phyloP scores from a whole-genome alignment of 1,140 invertebrate species.

The Zaprionus taronus region DNA sequence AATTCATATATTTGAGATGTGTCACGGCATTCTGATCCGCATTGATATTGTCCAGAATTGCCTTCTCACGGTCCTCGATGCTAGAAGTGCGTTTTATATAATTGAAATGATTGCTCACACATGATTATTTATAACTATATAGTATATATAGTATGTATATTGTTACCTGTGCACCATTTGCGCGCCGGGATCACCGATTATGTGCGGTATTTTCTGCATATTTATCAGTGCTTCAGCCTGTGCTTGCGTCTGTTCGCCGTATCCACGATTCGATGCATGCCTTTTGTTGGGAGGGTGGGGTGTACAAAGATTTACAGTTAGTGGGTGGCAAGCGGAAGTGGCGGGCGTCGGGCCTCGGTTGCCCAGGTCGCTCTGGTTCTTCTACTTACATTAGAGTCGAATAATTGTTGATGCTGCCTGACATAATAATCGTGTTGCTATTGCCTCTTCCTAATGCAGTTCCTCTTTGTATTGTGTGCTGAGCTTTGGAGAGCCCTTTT shows the following conservation, averaged over 20 bases:
- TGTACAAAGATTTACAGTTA: neutral
- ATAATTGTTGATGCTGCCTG: constrained; percentile 76
- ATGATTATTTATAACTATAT: neutral
- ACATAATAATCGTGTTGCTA: constrained; percentile 52
- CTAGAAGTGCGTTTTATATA: constrained; percentile 47
- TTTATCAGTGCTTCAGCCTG: constrained; percentile 14
- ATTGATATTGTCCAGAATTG: constrained; percentile 60
- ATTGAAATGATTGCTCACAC: constrained; percentile 9
- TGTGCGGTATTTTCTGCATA: constrained; percentile 24
- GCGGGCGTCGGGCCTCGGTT: neutral
- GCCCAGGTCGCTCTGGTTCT: neutral
- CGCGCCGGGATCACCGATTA: constrained; percentile 32
- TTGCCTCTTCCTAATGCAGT: constrained; percentile 20
- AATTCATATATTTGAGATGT: constrained; percentile 67
- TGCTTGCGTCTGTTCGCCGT: constrained; percentile 30
- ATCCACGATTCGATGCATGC: constrained; percentile 59
- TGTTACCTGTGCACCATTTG: constrained; percentile 51
- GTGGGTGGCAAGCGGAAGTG: neutral
- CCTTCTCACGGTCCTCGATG: constrained; percentile 58
- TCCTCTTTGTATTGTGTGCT: constrained; percentile 6
- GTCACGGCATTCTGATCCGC: constrained; percentile 62
- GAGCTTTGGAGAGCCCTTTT: neutral
- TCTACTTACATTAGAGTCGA: constrained; percentile 73
- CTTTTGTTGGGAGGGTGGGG: constrained; percentile 20
- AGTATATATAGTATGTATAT: neutral